Percentiles rank a stretch among this genome's conserved stretches.
Evolutionary conservation across 2,113 vertebrate species (phyloP).

Genomic region (Urocynchramus pylzowi): DNA sequence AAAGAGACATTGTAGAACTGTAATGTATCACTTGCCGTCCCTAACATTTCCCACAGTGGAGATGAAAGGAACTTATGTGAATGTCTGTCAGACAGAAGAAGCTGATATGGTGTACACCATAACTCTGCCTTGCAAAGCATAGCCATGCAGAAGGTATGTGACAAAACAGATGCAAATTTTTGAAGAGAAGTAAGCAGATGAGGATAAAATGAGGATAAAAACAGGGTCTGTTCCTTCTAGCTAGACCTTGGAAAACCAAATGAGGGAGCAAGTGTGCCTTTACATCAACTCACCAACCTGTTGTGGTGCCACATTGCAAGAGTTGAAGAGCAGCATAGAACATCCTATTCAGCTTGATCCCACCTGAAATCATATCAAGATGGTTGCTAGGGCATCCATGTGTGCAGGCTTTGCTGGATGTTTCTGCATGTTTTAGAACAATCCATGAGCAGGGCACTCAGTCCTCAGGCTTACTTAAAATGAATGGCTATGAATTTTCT

Average conservation of each 20-base stretch:
- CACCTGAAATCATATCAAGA: not conserved
- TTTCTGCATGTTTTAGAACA: not conserved
- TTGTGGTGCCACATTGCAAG: not conserved
- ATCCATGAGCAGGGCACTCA: not conserved
- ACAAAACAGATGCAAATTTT: not conserved
- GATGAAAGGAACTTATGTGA: not conserved
- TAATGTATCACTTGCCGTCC: not conserved
- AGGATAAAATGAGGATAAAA: not conserved
- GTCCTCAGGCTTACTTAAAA: not conserved
- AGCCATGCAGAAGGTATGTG: not conserved
- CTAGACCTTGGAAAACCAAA: not conserved
- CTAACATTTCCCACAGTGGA: not conserved
- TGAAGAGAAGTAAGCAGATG: not conserved
- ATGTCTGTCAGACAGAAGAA: not conserved
- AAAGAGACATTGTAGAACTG: not conserved
- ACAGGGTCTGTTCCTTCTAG: not conserved
- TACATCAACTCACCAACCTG: not conserved
- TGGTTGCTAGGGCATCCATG: not conserved
- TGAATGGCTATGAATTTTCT: rapidly evolving
- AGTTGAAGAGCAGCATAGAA: rapidly evolving
- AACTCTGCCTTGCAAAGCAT: not conserved
- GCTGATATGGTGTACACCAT: not conserved
- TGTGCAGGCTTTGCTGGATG: not conserved
- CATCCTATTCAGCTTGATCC: not conserved
- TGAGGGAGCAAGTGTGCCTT: not conserved